Percentiles rank a stretch among this genome's conserved stretches.
Evolutionary conservation across 2,888 invertebrate genomes (phyloP).

Genomic region (Scrobipalpa costella): DNA sequence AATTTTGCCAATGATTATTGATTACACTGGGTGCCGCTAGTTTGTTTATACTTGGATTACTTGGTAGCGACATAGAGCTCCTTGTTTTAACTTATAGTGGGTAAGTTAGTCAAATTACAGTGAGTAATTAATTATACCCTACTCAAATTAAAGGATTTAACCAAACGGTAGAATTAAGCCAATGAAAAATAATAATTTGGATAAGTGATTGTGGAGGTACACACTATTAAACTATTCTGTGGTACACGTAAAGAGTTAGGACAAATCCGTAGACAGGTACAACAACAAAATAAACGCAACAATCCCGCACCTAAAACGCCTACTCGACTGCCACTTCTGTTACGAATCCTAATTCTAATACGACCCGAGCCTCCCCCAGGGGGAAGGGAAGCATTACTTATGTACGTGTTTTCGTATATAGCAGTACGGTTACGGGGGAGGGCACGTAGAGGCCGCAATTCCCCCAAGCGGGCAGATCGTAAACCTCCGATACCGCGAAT

Average conservation of each 20-base stretch:
- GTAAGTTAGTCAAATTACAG: no score
- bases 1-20: no score
- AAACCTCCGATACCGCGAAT: slow-evolving; percentile 78
- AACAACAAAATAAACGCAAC: slow-evolving; percentile 48
- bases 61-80: no score
- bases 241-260: slow-evolving; percentile 17
- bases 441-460: slow-evolving; percentile 73
- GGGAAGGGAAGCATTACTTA: slow-evolving; percentile 63
- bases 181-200: no score
- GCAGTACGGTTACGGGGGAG: slow-evolving; percentile 59
- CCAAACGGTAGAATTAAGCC: no score
- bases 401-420: slow-evolving; percentile 59
- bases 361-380: slow-evolving; percentile 55
- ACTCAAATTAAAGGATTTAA: no score
- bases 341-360: slow-evolving; percentile 74
- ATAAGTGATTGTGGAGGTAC: no score
- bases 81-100: no score
- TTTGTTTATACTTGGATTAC: no score
- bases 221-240: no score
- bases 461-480: slow-evolving; percentile 77
- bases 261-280: slow-evolving; percentile 22
- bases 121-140: no score
- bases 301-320: slow-evolving; percentile 48
- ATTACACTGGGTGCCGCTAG: no score
- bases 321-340: slow-evolving; percentile 55